Base-by-base conservation (phyloP, 2,888 invertebrate genomes). In the Drymonia ruficornis region DNA sequence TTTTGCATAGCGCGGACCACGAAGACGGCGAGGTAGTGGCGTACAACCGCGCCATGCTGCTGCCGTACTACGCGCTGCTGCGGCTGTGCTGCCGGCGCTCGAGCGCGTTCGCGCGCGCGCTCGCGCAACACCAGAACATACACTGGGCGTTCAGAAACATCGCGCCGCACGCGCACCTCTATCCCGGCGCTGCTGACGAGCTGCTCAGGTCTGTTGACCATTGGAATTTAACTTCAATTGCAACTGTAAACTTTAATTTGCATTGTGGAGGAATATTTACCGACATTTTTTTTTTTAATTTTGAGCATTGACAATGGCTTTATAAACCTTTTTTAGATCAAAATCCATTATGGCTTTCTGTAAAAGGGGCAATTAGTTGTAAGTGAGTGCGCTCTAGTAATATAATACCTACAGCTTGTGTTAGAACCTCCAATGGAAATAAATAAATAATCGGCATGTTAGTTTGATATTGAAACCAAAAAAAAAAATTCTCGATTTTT, bases 101-200 rank as follows among this genome's bases (percentile, higher is more conserved):
- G 6, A 94, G 96, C 46, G 90, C 95, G 23, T 98, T 99, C 85
- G 97, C 98, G 6, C 94, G 98, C 52, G 95, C 97, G 76, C 93
- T 99, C 53, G 97, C 98, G 0, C 96, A 96, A 67, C 98, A 99
- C 90, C 98, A 98, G 89, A 99, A 99, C 93, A 95, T 99, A 44
- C 97, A 98, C 81, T 99, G 98, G 98, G 98, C 98, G 28, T 98
- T 98, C 87, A 96, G 98, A 78, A 98, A 98, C 86, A 98, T 99
- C 64, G 97, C 98, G 34, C 98, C 98, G n/a, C 98, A 98, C 88
- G 97, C 98, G 7, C 97, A 97, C 19, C 96, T 98, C 72, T 99
- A 99, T 91, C 96, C 97, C 16, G 95, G 95, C 61, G 98, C 98
- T 16, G 98, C 98, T 0, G 98, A 98, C 70, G 98, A 98, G 82